These are phyloP conservation scores for Albula glossodonta DNA, from an alignment of 2,113 vertebrate species.

Conservation along the genomic window DNA sequence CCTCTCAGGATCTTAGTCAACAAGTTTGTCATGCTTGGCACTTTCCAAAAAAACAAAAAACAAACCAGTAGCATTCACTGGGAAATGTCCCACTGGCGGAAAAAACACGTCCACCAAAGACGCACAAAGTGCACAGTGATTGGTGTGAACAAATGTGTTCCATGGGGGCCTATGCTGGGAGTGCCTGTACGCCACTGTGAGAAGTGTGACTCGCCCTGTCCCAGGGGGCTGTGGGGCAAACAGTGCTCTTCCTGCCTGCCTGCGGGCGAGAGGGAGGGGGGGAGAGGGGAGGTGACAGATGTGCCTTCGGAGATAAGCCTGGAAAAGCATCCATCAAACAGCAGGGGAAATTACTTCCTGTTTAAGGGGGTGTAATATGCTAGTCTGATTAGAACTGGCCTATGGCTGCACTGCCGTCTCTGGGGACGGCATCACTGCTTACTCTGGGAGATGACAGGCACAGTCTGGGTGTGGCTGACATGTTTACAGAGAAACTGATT, in stretches of 20 bases:
- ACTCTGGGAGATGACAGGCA: not conserved
- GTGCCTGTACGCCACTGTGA: slow-evolving; percentile 43
- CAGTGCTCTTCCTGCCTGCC: slow-evolving; percentile 59
- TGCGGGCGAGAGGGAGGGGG: too few relatives aligned
- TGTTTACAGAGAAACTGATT: not conserved
- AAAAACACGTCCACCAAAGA: not conserved
- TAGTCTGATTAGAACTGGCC: slow-evolving; percentile 43
- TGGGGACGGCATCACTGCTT: not conserved
- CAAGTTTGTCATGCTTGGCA: not conserved
- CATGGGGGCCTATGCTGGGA: slow-evolving; percentile 44
- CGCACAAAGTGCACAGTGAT: slow-evolving; percentile 26
- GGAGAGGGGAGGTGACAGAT: slow-evolving; percentile 50
- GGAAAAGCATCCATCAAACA: slow-evolving; percentile 41
- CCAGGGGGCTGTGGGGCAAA: slow-evolving; percentile 50
- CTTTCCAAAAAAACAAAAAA: not conserved
- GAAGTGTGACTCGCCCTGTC: slow-evolving; percentile 29
- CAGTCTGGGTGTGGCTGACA: not conserved
- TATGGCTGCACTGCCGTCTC: not conserved
- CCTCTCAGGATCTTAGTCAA: not conserved
- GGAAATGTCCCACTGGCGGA: not conserved
- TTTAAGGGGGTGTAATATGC: slow-evolving; percentile 57
- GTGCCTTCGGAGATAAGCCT: slow-evolving; percentile 63
- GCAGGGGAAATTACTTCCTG: slow-evolving; percentile 68
- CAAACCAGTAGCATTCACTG: not conserved
- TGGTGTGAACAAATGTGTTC: slow-evolving; percentile 49